Evolutionary conservation across 2,888 invertebrate species (phyloP).

Genomic region (Catonia carolina): DNA sequence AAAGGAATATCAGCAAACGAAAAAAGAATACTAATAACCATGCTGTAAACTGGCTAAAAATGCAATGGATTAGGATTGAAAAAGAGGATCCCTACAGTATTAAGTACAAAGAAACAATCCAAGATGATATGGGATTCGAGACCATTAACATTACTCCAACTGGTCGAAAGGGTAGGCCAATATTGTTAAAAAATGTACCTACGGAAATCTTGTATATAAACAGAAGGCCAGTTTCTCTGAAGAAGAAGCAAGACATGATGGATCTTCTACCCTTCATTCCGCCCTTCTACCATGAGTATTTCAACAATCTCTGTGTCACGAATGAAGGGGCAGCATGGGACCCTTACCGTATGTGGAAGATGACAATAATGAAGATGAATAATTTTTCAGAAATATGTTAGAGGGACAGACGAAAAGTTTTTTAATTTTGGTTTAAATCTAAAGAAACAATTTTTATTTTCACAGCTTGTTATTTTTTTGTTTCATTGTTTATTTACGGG

Average conservation of each 20-base stretch:
- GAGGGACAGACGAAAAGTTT: too few species aligned
- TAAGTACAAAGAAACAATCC: slow-evolving; percentile 11
- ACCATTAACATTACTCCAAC: slow-evolving; percentile 15
- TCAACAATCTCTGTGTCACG: slow-evolving; percentile 6
- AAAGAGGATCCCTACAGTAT: slow-evolving; percentile 12
- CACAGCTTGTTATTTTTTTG: too few species aligned
- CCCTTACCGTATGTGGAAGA: slow-evolving; percentile 12
- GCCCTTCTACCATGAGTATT: slow-evolving; percentile 10
- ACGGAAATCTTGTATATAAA: slow-evolving; percentile 12
- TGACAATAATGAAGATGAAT: slow-evolving; percentile 13
- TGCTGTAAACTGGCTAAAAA: not conserved
- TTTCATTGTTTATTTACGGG: too few species aligned
- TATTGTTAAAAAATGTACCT: slow-evolving; percentile 10
- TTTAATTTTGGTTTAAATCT: too few species aligned
- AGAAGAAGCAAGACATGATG: slow-evolving; percentile 13
- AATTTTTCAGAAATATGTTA: too few species aligned
- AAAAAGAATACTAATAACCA: not conserved
- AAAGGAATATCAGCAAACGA: slow-evolving; percentile 11
- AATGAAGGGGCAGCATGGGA: slow-evolving; percentile 11
- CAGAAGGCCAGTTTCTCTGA: slow-evolving; percentile 10
- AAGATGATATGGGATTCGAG: slow-evolving; percentile 10
- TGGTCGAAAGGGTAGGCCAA: slow-evolving; percentile 12
- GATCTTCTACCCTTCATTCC: slow-evolving; percentile 6
- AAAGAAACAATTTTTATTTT: too few species aligned
- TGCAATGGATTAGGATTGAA: slow-evolving; percentile 5